Base-by-base conservation (phyloP, 1,140 invertebrate species). In the Zaprionus nigranus region DNA sequence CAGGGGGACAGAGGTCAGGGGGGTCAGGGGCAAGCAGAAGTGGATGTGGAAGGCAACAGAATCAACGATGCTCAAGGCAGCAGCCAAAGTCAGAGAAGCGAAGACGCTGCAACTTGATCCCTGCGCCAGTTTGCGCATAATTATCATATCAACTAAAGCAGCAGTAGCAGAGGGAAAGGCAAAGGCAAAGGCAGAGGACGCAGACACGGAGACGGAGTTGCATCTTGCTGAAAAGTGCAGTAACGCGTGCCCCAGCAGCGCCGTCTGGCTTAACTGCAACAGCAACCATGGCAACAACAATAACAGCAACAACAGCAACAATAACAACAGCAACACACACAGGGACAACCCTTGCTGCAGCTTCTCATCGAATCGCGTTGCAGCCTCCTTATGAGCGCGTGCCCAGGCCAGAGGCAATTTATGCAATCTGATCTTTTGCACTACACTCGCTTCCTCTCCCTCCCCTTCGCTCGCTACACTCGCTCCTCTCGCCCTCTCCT, bases 111-210 rank as follows among this genome's bases (percentile, higher is more conserved):
- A 76, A 76, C 26, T 76, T 72, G 74, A 76, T 71, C 67, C 67
- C 73, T 65, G 54, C 60, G 36, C 74, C 68, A 65, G 77, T 63
- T 67, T 68, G 13, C 83, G 76, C 76, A 78, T 87, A 83, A 87
- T 82, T 87, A 87, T 87, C 74, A 86, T 75, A 87, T 87, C 79
- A 87, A 46, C 36, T 30, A 61, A 20, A 40, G 22, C 60, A 36
- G 59, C 24, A 40, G 9, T 7, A 34, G 30, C 30, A 34, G 30
- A 11, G 0, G 5, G 17, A 67, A 26, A 20, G 49, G 9, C 24
- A 67, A 15, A 20, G 49, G 57, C n/a, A 20, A 43, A 6, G 12
- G 5, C 5, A 40, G 38, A 6, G 7, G 40, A 6, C 15, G 2
- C 40, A 17, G n/a, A 30, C 38, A 15, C 5, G 20, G 13, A 13